Evolutionary conservation across 1,140 invertebrate genomes (phyloP).

Genomic region (Capitella teleta): DNA sequence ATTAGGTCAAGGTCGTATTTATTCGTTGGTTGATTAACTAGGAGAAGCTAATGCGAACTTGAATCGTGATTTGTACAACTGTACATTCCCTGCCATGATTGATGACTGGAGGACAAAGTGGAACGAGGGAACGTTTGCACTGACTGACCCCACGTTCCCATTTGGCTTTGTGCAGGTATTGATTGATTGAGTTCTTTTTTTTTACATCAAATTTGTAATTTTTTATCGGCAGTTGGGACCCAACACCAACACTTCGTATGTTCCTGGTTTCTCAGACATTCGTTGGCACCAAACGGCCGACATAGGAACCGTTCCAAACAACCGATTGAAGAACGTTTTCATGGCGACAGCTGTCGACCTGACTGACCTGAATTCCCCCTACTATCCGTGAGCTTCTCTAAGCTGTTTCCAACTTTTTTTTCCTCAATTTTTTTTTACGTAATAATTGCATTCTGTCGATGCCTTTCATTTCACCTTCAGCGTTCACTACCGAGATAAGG

Average conservation of each 20-base stretch:
- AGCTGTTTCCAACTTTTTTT: too few species aligned
- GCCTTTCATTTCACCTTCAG: too few species aligned
- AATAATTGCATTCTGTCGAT: too few species aligned
- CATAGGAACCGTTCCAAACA: constrained; percentile 27
- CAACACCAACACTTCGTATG: too few species aligned
- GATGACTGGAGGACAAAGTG: constrained; percentile 6
- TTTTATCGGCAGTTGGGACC: too few species aligned
- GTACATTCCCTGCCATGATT: not conserved
- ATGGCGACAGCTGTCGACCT: constrained; percentile 35
- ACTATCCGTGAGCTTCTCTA: constrained; percentile 22
- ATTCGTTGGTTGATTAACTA: too few species aligned
- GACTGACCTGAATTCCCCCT: constrained; percentile 22
- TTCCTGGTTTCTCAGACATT: constrained; percentile 16
- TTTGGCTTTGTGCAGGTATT: constrained; percentile 7
- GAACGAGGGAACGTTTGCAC: not conserved
- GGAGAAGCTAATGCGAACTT: too few species aligned
- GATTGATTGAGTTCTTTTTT: too few species aligned
- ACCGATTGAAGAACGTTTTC: constrained; percentile 23
- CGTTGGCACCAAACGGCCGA: constrained; percentile 31
- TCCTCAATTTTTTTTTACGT: too few species aligned
- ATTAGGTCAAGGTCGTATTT: too few species aligned
- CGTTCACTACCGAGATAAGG: constrained; percentile 6
- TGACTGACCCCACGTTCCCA: not conserved
- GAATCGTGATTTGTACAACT: not conserved
- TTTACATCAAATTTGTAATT: too few species aligned